Percentiles rank a stretch among this genome's conserved stretches.
These are phyloP conservation scores for Drosophila nebulosa DNA, from an alignment of 1,140 invertebrate species.

Conservation along the genomic window DNA sequence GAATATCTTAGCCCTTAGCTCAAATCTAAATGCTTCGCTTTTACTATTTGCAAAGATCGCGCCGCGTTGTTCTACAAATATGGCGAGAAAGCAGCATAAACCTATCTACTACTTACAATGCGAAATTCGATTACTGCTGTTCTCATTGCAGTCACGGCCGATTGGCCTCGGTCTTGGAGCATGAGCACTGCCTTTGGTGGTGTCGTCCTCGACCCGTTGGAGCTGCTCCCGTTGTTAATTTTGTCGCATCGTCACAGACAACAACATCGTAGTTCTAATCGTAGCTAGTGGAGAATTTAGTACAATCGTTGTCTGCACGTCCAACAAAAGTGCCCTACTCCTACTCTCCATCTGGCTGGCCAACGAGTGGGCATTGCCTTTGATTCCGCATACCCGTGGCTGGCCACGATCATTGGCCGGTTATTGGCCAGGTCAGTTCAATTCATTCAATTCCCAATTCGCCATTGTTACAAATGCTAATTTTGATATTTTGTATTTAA, in stretches of 20 bases:
- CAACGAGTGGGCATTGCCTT: constrained; percentile 42
- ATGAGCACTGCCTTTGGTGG: constrained; percentile 35
- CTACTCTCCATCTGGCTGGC: constrained; percentile 11
- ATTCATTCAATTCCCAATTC: constrained; percentile 77
- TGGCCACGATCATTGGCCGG: constrained; percentile 58
- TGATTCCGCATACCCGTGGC: constrained; percentile 43
- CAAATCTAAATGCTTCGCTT: background rate
- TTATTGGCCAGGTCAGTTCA: constrained; percentile 73
- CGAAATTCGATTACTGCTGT: constrained; percentile 52
- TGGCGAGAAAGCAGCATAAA: constrained; percentile 14
- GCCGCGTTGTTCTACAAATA: constrained; percentile 32
- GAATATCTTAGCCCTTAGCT: background rate
- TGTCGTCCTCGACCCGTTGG: constrained; percentile 53
- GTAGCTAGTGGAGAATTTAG: constrained; percentile 50
- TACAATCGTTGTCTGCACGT: constrained; percentile 44
- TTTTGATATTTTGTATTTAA: constrained; percentile 79
- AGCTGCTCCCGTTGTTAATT: constrained; percentile 72
- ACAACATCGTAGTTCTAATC: constrained; percentile 64
- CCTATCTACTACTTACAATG: too few relatives aligned
- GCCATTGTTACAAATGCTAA: constrained; percentile 79
- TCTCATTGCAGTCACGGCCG: constrained; percentile 55
- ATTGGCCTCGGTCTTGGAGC: constrained; percentile 56
- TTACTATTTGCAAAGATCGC: constrained; percentile 6
- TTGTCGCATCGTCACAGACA: constrained; percentile 57
- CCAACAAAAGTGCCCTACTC: background rate